phyloP scores from a whole-genome alignment of 2,888 invertebrate species.

The Nomada lathburiana region DNA sequence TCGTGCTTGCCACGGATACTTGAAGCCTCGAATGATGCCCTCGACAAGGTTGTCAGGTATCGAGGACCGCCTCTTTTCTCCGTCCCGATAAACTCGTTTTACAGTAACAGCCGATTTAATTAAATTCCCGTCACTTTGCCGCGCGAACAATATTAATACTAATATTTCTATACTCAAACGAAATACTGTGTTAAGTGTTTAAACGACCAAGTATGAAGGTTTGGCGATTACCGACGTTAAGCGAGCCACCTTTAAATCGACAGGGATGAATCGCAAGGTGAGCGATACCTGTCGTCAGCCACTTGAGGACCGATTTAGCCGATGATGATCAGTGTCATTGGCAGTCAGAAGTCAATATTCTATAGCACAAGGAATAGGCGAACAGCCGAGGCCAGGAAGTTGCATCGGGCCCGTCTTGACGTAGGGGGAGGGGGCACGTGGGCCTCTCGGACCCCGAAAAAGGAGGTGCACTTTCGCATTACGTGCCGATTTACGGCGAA shows the following conservation, averaged over 20 bases:
- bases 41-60: too few species aligned
- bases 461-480: conserved; percentile 5
- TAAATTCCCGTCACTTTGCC: too few species aligned
- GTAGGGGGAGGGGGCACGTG: too few species aligned
- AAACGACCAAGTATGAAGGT: too few species aligned
- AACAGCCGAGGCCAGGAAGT: conserved; percentile 51
- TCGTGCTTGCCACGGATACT: background rate
- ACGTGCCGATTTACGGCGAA: conserved; percentile 7
- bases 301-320: background rate
- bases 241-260: background rate
- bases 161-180: too few species aligned
- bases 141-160: too few species aligned
- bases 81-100: too few species aligned
- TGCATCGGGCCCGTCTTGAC: conserved; percentile 11
- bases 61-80: too few species aligned
- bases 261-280: background rate
- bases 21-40: too few species aligned
- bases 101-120: too few species aligned
- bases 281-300: background rate
- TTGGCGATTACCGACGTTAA: too few species aligned
- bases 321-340: conserved; percentile 62
- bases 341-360: conserved; percentile 67
- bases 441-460: conserved; percentile 42
- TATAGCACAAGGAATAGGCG: conserved; percentile 60
- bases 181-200: too few species aligned